phyloP scores from a whole-genome alignment of 2,797 vertebrate species.

The Syngnathus acus region DNA sequence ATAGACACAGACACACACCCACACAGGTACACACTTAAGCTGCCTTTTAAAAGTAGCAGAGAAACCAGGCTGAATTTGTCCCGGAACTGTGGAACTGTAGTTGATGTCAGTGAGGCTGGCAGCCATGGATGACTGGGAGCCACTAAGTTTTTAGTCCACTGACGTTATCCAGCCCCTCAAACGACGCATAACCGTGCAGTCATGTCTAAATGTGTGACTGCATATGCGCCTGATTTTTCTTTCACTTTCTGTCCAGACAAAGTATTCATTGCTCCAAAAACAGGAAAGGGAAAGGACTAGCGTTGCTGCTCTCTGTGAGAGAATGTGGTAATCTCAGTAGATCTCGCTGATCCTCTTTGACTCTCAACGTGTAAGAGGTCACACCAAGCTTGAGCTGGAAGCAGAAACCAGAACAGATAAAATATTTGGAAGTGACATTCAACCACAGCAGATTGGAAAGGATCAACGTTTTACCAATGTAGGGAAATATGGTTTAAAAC shows the following conservation, averaged over 20 bases:
- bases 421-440: conserved; percentile 38
- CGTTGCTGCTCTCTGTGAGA: conserved; percentile 16
- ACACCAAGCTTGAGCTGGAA: conserved; percentile 36
- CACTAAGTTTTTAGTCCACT: conserved; percentile 51
- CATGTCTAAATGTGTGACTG: conserved; percentile 14
- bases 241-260: conserved; percentile 41
- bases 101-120: conserved; percentile 54
- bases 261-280: conserved; percentile 20
- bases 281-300: conserved; percentile 1
- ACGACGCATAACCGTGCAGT: conserved; percentile 36
- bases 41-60: conserved; percentile 42
- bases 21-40: conserved; percentile 11
- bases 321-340: conserved; percentile 55
- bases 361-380: conserved; percentile 41
- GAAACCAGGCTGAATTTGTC: conserved; percentile 45
- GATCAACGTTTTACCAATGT: conserved; percentile 26
- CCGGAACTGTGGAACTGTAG: conserved; percentile 36
- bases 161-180: conserved; percentile 53
- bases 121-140: conserved; percentile 53
- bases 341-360: conserved; percentile 63
- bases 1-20: conserved; percentile 8
- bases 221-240: conserved; percentile 15
- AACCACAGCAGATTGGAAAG: conserved; percentile 40
- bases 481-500: conserved; percentile 24
- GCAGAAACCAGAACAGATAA: conserved; percentile 32